These are phyloP conservation scores for Pelecanoides urinatrix DNA, from an alignment of 2,113 vertebrate species.

Conservation along the genomic window DNA sequence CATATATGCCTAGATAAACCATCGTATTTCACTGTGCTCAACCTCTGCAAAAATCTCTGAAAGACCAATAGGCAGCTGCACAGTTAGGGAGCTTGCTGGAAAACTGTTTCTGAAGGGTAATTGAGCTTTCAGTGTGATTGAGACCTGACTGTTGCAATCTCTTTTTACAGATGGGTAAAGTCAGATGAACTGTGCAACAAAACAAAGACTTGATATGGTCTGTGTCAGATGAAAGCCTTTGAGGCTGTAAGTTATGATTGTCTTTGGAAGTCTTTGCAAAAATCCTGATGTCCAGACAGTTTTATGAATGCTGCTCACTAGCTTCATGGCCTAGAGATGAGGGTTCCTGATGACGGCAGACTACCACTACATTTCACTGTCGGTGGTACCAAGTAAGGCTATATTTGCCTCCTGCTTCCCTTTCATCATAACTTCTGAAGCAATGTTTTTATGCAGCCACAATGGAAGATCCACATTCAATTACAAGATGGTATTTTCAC, in stretches of 20 bases:
- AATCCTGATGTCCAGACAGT: not conserved
- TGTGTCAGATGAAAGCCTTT: not conserved
- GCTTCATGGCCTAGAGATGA: not conserved
- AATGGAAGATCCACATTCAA: not conserved
- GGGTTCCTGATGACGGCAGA: fast-evolving
- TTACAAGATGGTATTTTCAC: not conserved
- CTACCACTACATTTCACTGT: not conserved
- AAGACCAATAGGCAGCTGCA: not conserved
- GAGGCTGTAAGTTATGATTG: not conserved
- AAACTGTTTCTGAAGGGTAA: not conserved
- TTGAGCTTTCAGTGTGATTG: not conserved
- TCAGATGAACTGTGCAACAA: not conserved
- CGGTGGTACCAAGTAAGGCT: not conserved
- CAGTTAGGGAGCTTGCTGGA: not conserved
- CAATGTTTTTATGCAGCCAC: not conserved
- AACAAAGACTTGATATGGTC: not conserved
- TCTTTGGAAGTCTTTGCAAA: not conserved
- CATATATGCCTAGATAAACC: not conserved
- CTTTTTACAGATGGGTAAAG: not conserved
- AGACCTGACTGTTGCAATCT: not conserved
- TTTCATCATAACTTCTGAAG: not conserved
- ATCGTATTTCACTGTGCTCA: not conserved
- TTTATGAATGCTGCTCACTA: not conserved
- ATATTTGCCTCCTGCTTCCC: not conserved
- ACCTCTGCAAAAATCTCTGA: not conserved